These are phyloP conservation scores for Arctocebus calabarensis DNA, from an alignment of 2,797 vertebrate species.

Conservation along the genomic window DNA sequence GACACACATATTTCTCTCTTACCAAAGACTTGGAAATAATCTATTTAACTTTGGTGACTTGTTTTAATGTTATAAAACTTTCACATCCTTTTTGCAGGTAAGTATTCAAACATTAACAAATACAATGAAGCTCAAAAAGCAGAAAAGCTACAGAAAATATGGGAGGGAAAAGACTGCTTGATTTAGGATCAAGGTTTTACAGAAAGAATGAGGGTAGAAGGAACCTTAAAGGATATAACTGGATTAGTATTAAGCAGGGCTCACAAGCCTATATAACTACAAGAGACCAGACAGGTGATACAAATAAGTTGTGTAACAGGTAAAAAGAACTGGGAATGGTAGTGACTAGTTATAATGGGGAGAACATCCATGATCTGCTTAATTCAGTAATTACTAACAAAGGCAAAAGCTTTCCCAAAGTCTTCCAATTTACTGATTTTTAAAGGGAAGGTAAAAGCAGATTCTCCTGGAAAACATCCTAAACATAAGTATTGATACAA, in stretches of 20 bases:
- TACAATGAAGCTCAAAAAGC: neutral
- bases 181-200: neutral
- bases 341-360: neutral
- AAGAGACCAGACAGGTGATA: neutral
- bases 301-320: neutral
- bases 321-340: neutral
- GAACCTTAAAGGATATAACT: neutral
- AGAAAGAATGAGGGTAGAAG: neutral
- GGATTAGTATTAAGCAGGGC: neutral
- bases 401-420: neutral
- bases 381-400: neutral
- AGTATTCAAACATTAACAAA: constrained; percentile 27
- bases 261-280: neutral
- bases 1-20: neutral
- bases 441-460: neutral
- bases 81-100: neutral
- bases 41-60: neutral
- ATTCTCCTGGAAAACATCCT: constrained; percentile 12
- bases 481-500: neutral
- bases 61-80: neutral
- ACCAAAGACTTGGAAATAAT: neutral
- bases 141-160: neutral
- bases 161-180: neutral
- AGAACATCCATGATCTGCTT: neutral
- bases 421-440: neutral